These are phyloP conservation scores for Hermetia illucens DNA, from an alignment of 1,140 invertebrate genomes.

Conservation along the genomic window DNA sequence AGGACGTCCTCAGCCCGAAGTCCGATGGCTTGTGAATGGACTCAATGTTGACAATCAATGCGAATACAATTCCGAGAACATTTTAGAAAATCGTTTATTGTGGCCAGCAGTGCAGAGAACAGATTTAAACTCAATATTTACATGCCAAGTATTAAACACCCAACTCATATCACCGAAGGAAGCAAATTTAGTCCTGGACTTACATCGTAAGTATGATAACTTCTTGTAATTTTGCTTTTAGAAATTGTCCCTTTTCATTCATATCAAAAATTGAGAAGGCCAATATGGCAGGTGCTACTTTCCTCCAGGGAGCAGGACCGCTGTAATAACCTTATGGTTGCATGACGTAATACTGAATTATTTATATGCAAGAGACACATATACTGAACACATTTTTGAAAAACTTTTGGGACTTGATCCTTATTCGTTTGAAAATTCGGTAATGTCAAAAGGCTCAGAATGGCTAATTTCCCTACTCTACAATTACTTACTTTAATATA, in stretches of 20 bases:
- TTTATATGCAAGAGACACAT: too few species aligned
- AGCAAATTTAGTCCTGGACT: conserved; percentile 50
- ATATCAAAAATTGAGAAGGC: background rate
- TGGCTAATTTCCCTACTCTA: too few species aligned
- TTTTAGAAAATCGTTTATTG: conserved; percentile 60
- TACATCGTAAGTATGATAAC: conserved; percentile 51
- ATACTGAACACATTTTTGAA: too few species aligned
- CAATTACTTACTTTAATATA: too few species aligned
- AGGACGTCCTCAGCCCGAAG: conserved; percentile 41
- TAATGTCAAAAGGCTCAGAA: too few species aligned
- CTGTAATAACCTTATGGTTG: too few species aligned
- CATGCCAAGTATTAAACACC: conserved; percentile 63
- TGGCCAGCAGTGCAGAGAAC: conserved; percentile 49
- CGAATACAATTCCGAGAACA: conserved; percentile 55
- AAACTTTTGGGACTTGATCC: too few species aligned
- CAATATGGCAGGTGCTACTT: background rate
- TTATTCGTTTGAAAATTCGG: too few species aligned
- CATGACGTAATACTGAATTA: too few species aligned
- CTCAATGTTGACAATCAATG: conserved; percentile 53
- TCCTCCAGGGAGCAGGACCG: background rate
- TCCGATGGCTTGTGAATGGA: conserved; percentile 52
- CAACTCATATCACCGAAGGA: conserved; percentile 51
- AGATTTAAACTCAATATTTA: conserved; percentile 59
- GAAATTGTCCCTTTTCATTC: background rate
- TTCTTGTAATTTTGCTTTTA: too few species aligned